Evolutionary conservation across 2,797 vertebrate genomes (phyloP).

Genomic region (Hemibagrus guttatus): DNA sequence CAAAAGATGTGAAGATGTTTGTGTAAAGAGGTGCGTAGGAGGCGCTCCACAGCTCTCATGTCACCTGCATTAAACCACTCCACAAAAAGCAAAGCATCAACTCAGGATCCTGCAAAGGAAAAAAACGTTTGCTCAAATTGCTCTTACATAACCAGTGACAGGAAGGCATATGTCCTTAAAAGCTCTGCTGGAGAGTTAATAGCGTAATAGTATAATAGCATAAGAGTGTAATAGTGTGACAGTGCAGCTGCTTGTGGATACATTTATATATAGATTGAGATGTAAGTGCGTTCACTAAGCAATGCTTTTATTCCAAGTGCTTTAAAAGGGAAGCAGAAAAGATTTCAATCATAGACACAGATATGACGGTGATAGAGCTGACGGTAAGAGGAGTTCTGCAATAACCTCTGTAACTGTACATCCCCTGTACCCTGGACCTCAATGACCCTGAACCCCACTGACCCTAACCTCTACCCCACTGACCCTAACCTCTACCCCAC

Average conservation of each 20-base stretch:
- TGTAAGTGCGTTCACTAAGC: not conserved
- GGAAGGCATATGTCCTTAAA: not conserved
- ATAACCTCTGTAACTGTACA: not conserved
- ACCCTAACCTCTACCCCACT: not conserved
- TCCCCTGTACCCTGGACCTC: not conserved
- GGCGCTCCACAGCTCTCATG: constrained; percentile 3
- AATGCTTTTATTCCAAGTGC: not conserved
- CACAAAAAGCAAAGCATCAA: not conserved
- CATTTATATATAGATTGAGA: not conserved
- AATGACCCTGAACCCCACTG: not conserved
- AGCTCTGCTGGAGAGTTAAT: not conserved
- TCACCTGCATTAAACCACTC: constrained; percentile 9
- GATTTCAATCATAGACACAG: not conserved
- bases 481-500: not conserved
- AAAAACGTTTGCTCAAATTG: not conserved
- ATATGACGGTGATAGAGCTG: not conserved
- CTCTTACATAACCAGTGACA: not conserved
- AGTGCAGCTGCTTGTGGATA: not conserved
- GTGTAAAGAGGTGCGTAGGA: not conserved
- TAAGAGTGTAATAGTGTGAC: not conserved
- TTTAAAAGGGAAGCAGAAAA: not conserved
- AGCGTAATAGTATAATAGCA: not conserved
- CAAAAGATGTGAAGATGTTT: not conserved
- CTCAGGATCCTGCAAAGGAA: not conserved
- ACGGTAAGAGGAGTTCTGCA: no score